phyloP scores from a whole-genome alignment of 2,113 vertebrate genomes.

The Dascyllus trimaculatus region DNA sequence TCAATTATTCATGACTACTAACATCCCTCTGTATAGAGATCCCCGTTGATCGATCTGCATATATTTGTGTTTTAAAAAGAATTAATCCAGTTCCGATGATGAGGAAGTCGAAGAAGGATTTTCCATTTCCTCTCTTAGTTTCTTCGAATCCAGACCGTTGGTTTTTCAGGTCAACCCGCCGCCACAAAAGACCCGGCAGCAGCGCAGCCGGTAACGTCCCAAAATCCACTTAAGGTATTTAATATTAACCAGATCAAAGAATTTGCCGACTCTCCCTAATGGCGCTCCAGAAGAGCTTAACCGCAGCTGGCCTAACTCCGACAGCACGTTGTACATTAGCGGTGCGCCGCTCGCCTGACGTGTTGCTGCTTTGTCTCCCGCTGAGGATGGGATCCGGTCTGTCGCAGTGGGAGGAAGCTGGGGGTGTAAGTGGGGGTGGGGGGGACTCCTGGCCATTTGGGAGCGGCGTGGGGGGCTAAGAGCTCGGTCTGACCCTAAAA shows the following conservation, averaged over 20 bases:
- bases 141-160: neutral
- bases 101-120: no score
- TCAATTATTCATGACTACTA: no score
- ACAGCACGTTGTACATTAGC: constrained; percentile 54
- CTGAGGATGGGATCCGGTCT: constrained; percentile 47
- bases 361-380: constrained; percentile 39
- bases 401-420: constrained; percentile 27
- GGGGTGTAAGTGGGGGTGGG: neutral
- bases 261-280: constrained; percentile 52
- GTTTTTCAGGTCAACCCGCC: neutral
- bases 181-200: constrained; percentile 20
- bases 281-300: constrained; percentile 46
- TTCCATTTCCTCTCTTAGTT: no score
- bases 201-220: constrained; percentile 60
- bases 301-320: constrained; percentile 19
- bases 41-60: no score
- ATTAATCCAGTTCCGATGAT: no score
- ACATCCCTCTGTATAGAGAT: no score
- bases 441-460: constrained; percentile 39
- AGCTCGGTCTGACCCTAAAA: constrained; percentile 66
- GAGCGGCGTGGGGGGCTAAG: constrained; percentile 26
- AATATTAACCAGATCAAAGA: constrained; percentile 72
- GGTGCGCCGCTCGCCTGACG: constrained; percentile 3
- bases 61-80: no score
- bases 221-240: constrained; percentile 73